Conservation (phyloP, 1,140 invertebrate genomes). For the Drosophila lacteicornis region DNA sequence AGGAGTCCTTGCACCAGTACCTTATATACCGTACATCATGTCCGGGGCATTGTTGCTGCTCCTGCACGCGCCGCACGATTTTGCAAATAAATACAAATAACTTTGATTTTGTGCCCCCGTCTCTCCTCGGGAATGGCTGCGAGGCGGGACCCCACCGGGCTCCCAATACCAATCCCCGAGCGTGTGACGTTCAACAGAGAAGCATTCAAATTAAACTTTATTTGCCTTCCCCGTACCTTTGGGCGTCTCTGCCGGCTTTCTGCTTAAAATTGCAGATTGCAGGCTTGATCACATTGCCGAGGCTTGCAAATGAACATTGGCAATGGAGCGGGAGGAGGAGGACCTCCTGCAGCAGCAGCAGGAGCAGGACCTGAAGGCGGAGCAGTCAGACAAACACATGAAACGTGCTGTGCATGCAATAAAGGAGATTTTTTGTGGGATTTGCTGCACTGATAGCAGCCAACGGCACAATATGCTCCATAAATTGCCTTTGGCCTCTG, state of each 20-base stretch:
- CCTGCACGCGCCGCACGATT: constrained; percentile 74
- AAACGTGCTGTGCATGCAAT: constrained; percentile 81
- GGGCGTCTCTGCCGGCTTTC: constrained; percentile 58
- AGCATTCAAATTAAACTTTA: constrained; percentile 84
- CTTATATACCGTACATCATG: constrained; percentile 44
- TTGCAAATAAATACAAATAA: constrained; percentile 83
- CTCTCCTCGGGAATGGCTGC: constrained; percentile 17
- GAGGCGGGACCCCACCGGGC: constrained; percentile 6
- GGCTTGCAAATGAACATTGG: constrained; percentile 75
- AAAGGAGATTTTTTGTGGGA: constrained; percentile 78
- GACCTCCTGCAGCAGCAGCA: neutral
- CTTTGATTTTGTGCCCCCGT: constrained; percentile 72
- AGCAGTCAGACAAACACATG: constrained; percentile 73
- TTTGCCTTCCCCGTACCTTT: constrained; percentile 70
- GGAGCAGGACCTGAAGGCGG: constrained; percentile 7
- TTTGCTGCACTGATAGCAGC: constrained; percentile 72
- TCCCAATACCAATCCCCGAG: constrained; percentile 19
- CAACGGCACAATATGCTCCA: constrained; percentile 78
- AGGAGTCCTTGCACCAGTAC: constrained; percentile 11
- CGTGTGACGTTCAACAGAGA: constrained; percentile 74
- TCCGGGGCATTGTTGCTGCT: constrained; percentile 65
- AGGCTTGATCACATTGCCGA: constrained; percentile 80
- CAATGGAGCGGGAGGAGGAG: neutral
- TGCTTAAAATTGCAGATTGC: constrained; percentile 81
- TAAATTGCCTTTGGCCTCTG: constrained; percentile 62